These are phyloP conservation scores for Dendrocincla fuliginosa DNA, from an alignment of 2,797 vertebrate species.

Conservation along the genomic window DNA sequence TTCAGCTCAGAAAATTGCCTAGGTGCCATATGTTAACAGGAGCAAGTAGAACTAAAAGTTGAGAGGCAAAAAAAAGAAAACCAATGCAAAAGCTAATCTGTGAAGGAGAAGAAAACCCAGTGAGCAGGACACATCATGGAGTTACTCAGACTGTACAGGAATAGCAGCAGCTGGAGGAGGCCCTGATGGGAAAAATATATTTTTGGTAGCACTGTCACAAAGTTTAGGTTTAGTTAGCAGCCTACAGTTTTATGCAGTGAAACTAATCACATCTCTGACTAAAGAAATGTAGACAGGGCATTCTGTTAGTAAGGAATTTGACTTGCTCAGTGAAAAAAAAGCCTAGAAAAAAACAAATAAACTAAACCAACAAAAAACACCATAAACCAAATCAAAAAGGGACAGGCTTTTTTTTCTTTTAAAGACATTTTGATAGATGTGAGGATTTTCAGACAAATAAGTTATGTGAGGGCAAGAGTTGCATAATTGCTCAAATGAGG, in stretches of 20 bases:
- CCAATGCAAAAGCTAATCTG: background rate
- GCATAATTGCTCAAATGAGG: background rate
- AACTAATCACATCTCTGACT: background rate
- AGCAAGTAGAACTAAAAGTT: background rate
- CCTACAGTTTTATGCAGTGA: background rate
- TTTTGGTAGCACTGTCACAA: background rate
- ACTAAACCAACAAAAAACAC: background rate
- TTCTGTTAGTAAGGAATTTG: background rate
- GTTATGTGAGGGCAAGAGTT: background rate
- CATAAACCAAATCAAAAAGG: background rate
- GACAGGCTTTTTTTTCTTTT: background rate
- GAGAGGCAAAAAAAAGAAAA: background rate
- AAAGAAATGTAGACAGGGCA: background rate
- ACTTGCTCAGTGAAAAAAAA: background rate
- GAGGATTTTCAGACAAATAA: background rate
- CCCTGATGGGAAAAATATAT: background rate
- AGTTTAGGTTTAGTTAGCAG: background rate
- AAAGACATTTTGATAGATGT: background rate
- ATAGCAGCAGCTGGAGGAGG: background rate
- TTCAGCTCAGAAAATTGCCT: background rate
- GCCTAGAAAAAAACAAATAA: background rate
- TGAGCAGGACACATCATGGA: background rate
- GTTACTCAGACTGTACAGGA: background rate
- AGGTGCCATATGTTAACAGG: background rate
- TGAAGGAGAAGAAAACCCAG: background rate